Evolutionary conservation across 2,797 vertebrate genomes (phyloP), one percentile per base, ranked within the genome.

Genomic region (Staurois parvus): DNA sequence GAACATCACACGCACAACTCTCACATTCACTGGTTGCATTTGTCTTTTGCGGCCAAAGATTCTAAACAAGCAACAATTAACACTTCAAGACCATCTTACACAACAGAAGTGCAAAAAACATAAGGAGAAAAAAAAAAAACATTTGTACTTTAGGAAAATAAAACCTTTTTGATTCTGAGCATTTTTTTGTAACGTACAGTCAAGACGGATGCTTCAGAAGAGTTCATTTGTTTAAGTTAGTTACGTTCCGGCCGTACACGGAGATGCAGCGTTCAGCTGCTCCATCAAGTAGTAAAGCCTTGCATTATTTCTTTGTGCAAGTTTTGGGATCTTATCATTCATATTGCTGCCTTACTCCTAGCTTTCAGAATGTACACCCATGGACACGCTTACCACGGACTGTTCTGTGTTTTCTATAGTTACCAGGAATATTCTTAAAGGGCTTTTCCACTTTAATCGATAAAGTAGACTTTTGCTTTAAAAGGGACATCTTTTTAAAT

Each of bases 11-110:
- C 89, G 90, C 90, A 90, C 90, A 90, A 90, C 11, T 88, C 90
- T 90, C 88, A 86, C 89, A 88, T 90, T 85, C 69, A 30, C 52
- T 73, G 91, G 88, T 91, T 88, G 93, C 90, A 90, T 91, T 45
- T 91, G 91, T 94, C 92, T 92, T 91, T 93, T 94, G 93, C 92
- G 91, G 95, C 94, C 94, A 96, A 95, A 95, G 89, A 94, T 92
- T 93, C 17, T 72, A 28, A 92, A 88, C 92, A 91, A 94, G 92
- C 93, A 92, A 90, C 88, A 88, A 90, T 26, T 87, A 88, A 89
- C 91, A 90, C 91, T 87, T 87, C 56, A 88, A 90, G 85, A 89
- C 92, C 89, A 29, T 87, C 85, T 89, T 69, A 24, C 42, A 32
- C 45, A 76, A 52, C 26, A 56, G n/a, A 64, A 78, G 67, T 72